Conservation (phyloP, 2,888 invertebrate genomes). For the Cabera pusaria region DNA sequence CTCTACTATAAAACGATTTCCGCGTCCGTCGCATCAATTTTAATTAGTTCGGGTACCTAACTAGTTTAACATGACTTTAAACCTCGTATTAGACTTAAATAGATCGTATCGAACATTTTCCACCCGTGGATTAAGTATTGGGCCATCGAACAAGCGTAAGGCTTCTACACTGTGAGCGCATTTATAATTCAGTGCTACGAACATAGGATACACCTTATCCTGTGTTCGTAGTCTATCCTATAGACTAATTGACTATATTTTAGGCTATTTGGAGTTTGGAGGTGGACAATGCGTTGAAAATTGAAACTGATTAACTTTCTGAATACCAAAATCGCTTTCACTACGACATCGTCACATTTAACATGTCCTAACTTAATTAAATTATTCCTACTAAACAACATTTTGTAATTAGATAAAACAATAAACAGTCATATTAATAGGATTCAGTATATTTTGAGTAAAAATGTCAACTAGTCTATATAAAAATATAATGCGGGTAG, state of each 20-base stretch:
- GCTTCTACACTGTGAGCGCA: constrained; percentile 64
- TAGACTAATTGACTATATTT: too few species aligned
- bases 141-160: constrained; percentile 48
- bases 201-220: constrained; percentile 5
- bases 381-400: too few species aligned
- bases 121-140: constrained; percentile 38
- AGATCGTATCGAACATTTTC: constrained; percentile 35
- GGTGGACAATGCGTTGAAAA: too few species aligned
- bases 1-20: constrained; percentile 38
- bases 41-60: constrained; percentile 20
- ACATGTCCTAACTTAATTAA: too few species aligned
- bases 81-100: constrained; percentile 24
- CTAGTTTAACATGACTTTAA: constrained; percentile 6
- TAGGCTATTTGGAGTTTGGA: too few species aligned
- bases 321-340: too few species aligned
- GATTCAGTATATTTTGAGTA: too few species aligned
- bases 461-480: constrained; percentile 4
- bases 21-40: constrained; percentile 77
- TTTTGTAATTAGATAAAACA: constrained; percentile 9
- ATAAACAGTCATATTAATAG: too few species aligned
- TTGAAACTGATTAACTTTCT: too few species aligned
- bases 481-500: constrained; percentile 8
- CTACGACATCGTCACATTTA: too few species aligned
- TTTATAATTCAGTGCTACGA: neutral
- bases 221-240: too few species aligned